A percentile compares a stretch with the other conserved stretches of the same genome.
These are phyloP conservation scores for Hypselothyrea guttata DNA, from an alignment of 2,888 invertebrate species.

Conservation along the genomic window DNA sequence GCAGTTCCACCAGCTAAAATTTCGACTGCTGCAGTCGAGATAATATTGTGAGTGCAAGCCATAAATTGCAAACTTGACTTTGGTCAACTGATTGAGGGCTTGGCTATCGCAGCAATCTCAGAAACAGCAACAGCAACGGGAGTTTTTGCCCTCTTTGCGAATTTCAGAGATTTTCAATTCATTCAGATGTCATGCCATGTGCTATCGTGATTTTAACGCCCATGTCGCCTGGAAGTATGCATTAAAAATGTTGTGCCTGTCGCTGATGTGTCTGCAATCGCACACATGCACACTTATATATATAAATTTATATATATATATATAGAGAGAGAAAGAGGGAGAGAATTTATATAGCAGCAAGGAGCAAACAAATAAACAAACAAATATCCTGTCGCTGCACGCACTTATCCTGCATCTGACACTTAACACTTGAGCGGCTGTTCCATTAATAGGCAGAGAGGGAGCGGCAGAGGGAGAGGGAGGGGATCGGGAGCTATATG, in stretches of 20 bases:
- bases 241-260: slow-evolving; percentile 63
- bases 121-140: slow-evolving; percentile 1
- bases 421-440: slow-evolving; percentile 70
- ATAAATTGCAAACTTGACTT: slow-evolving; percentile 59
- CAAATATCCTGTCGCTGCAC: slow-evolving; percentile 66
- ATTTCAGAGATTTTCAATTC: neutral
- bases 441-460: slow-evolving; percentile 36
- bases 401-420: slow-evolving; percentile 75
- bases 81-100: slow-evolving; percentile 42
- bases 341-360: slow-evolving; percentile 13
- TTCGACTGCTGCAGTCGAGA: slow-evolving; percentile 34
- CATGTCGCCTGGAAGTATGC: slow-evolving; percentile 63
- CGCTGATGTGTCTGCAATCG: slow-evolving; percentile 64
- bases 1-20: too few relatives aligned
- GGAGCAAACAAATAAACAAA: slow-evolving; percentile 59
- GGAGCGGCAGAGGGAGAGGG: neutral
- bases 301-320: slow-evolving; percentile 6
- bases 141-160: too few relatives aligned
- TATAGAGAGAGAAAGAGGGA: neutral
- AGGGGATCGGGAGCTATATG: slow-evolving; percentile 44
- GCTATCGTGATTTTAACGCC: slow-evolving; percentile 67
- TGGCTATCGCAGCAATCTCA: slow-evolving; percentile 30
- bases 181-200: slow-evolving; percentile 51
- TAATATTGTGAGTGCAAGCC: slow-evolving; percentile 52
- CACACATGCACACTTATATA: slow-evolving; percentile 5